Percentiles rank a stretch among this genome's conserved stretches.
Conservation (phyloP, 2,797 vertebrate species). For the Limosa lapponica region DNA sequence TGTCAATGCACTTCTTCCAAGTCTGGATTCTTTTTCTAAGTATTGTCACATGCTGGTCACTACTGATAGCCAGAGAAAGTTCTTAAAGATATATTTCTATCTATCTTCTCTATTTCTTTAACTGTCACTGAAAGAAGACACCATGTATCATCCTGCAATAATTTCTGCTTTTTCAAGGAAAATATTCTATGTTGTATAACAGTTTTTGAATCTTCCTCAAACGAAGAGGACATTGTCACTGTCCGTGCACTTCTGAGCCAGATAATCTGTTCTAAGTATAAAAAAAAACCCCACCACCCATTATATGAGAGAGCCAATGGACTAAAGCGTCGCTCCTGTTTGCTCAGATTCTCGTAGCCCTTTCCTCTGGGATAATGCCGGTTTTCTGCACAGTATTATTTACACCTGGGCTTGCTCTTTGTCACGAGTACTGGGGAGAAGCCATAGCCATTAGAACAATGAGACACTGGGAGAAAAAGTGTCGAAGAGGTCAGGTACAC, state of each 20-base stretch:
- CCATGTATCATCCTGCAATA: neutral
- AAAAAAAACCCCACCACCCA: neutral
- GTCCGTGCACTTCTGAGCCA: neutral
- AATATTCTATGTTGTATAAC: neutral
- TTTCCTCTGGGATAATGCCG: neutral
- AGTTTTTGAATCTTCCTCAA: neutral
- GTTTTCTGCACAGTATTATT: too few species aligned
- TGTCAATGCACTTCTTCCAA: neutral
- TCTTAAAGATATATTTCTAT: neutral
- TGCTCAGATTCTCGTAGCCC: neutral
- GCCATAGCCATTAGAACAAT: neutral
- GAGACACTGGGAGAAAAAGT: neutral
- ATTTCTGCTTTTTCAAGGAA: neutral
- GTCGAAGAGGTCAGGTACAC: accelerated
- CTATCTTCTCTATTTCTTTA: neutral
- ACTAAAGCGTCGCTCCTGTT: neutral
- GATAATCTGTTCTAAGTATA: neutral
- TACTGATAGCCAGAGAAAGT: neutral
- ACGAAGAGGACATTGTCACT: neutral
- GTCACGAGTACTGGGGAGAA: neutral
- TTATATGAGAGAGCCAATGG: neutral
- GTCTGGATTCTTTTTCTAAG: neutral
- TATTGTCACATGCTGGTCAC: neutral
- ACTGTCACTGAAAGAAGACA: neutral
- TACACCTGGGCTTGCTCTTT: neutral